Percentiles rank a stretch among this genome's conserved stretches.
Evolutionary conservation across 2,797 vertebrate genomes (phyloP).

Genomic region (Limosa lapponica): DNA sequence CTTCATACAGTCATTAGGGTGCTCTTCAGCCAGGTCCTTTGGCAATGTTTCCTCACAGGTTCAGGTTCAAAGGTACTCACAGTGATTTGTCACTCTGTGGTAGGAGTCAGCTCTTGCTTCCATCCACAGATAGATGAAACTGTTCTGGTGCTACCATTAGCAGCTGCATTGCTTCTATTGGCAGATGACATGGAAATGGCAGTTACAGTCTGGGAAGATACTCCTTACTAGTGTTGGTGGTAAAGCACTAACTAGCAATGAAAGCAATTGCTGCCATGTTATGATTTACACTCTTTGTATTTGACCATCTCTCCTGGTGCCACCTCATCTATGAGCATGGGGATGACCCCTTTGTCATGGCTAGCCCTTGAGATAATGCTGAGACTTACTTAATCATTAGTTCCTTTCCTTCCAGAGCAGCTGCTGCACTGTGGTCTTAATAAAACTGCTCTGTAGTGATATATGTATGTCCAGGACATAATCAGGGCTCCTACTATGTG

Average conservation of each 20-base stretch:
- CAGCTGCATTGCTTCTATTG: neutral
- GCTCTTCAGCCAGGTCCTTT: neutral
- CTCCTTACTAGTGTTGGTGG: neutral
- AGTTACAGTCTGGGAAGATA: neutral
- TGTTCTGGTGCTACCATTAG: neutral
- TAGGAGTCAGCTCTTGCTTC: neutral
- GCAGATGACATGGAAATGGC: neutral
- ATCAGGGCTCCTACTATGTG: neutral
- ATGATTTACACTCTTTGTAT: neutral
- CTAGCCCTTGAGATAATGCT: neutral
- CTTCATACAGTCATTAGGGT: neutral
- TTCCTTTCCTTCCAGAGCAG: neutral
- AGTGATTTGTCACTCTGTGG: neutral
- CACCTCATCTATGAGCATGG: neutral
- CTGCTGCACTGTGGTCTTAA: neutral
- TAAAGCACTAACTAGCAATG: neutral
- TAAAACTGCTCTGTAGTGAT: slow-evolving; percentile 25
- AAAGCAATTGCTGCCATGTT: neutral
- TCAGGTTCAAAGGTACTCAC: neutral
- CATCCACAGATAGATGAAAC: neutral
- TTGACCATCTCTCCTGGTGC: neutral
- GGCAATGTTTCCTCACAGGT: neutral
- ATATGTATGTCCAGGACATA: neutral
- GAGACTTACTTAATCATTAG: neutral
- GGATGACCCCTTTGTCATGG: neutral